These are phyloP conservation scores for Tineola bisselliella DNA, from an alignment of 2,888 invertebrate genomes.

Conservation along the genomic window DNA sequence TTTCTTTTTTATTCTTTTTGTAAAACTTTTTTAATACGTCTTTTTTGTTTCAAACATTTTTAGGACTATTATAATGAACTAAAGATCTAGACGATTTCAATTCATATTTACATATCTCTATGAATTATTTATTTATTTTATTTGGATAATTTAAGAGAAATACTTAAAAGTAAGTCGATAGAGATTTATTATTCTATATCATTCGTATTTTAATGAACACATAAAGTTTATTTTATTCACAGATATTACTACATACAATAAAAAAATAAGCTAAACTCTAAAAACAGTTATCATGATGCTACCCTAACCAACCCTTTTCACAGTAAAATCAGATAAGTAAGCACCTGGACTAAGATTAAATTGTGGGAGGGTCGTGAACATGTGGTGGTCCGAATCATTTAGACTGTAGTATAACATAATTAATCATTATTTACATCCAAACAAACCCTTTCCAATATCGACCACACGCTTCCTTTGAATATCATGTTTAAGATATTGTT, in stretches of 20 bases:
- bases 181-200: too few species aligned
- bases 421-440: constrained; percentile 49
- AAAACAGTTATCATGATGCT: constrained; percentile 8
- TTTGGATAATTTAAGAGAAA: too few species aligned
- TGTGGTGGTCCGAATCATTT: constrained; percentile 49
- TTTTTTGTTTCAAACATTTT: neutral
- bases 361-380: constrained; percentile 29
- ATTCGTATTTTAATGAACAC: too few species aligned
- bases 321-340: constrained; percentile 54
- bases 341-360: constrained; percentile 55
- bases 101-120: too few species aligned
- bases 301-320: constrained; percentile 40
- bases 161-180: too few species aligned
- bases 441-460: constrained; percentile 10
- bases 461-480: neutral
- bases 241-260: neutral
- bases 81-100: neutral
- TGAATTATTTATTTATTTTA: too few species aligned
- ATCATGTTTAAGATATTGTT: neutral
- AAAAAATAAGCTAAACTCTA: neutral
- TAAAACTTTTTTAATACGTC: neutral
- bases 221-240: too few species aligned
- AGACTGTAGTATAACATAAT: constrained; percentile 52
- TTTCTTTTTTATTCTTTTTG: constrained; percentile 3
- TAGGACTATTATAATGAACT: neutral